A percentile compares a stretch with the other conserved stretches of the same genome.
These are phyloP conservation scores for Sinocyclocheilus anophthalmus DNA, from an alignment of 2,113 vertebrate species.

Conservation along the genomic window DNA sequence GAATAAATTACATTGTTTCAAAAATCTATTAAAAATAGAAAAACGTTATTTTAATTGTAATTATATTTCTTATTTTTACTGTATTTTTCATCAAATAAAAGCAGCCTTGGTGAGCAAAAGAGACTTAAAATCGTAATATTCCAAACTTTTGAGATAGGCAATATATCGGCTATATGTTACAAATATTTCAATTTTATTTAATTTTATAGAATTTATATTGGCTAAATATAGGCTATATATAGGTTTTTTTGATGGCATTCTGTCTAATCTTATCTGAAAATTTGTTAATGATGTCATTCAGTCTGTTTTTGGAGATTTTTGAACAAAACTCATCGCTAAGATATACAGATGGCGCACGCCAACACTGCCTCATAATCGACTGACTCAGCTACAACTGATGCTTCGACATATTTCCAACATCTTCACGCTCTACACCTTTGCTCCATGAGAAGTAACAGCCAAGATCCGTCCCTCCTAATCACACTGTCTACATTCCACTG, in stretches of 20 bases:
- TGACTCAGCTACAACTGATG: neutral
- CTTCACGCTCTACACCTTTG: neutral
- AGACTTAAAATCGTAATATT: too few species aligned
- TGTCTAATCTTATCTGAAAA: neutral
- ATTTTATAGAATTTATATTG: too few species aligned
- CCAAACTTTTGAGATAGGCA: too few species aligned
- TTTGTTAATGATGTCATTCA: neutral
- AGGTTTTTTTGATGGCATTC: neutral
- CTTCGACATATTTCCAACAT: slow-evolving; percentile 25
- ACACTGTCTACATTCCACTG: slow-evolving; percentile 19
- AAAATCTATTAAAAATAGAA: too few species aligned
- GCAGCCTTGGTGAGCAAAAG: too few species aligned
- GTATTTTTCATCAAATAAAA: too few species aligned
- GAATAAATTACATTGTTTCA: too few species aligned
- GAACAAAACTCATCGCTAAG: neutral
- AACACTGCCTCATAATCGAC: neutral
- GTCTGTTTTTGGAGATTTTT: neutral
- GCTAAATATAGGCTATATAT: too few species aligned
- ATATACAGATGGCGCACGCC: slow-evolving; percentile 10
- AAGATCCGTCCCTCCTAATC: slow-evolving; percentile 28
- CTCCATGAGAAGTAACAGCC: slow-evolving; percentile 10
- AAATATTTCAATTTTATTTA: too few species aligned
- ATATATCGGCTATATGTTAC: too few species aligned
- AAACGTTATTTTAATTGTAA: too few species aligned
- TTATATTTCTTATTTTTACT: too few species aligned